Evolutionary conservation across 2,888 invertebrate species (phyloP), one percentile per base, ranked within the genome.

Genomic region (Tortricodes alternella): DNA sequence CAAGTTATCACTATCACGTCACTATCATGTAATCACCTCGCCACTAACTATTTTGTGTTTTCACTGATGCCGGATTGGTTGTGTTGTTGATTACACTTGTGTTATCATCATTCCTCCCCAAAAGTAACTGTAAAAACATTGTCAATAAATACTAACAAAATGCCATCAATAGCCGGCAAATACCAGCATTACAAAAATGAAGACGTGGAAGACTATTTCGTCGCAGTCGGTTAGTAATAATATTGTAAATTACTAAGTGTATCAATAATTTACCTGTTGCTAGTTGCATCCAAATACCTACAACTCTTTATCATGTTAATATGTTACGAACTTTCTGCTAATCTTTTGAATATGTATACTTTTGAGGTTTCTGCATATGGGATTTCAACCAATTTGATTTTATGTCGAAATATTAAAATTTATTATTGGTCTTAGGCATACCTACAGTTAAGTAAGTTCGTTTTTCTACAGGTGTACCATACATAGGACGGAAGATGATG

Each of bases 401-500:
- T n/a, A n/a, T n/a, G n/a, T n/a, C n/a, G n/a, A n/a, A n/a, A n/a
- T n/a, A 16, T n/a, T 32, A 16, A 18, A 16, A 35, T 34, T 32
- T 34, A 18, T 48, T n/a, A n/a, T n/a, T n/a, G n/a, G n/a, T n/a
- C n/a, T n/a, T n/a, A n/a, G n/a, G n/a, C n/a, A n/a, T n/a, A n/a
- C n/a, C n/a, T n/a, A n/a, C 19, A 13, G 21, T 21, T 35, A 35
- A 23, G 7, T 37, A 18, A 48, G 46, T 48, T 34, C 2, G 29
- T 41, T 8, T 32, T 41, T 2, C 34, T 39, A 21, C 59, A 94
- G 94, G 94, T 62, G 93, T 94, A 0, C 94, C 94, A 34, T 94
- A 87, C 62, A 83, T 94, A 71, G 92, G 92, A 0, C 85, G 94
- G 59, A 93, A 93, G 84, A 92, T 94, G 92, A 93, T 94, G 92